A percentile compares a stretch with the other conserved stretches of the same genome.
Evolutionary conservation across 2,888 invertebrate species (phyloP).

Genomic region (Sarcophaga variegata): DNA sequence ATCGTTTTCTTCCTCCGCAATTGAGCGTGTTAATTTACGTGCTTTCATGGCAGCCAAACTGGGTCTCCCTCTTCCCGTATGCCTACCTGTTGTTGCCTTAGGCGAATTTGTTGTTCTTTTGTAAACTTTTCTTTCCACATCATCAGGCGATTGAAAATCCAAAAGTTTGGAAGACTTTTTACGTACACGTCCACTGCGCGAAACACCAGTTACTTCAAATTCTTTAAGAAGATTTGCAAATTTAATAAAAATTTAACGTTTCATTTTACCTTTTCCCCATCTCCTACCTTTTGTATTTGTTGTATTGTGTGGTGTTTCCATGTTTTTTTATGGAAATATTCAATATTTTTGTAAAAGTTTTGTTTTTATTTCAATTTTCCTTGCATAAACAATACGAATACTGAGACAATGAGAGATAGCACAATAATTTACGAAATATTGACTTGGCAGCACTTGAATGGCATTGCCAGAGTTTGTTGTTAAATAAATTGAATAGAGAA

Average conservation of each 20-base stretch:
- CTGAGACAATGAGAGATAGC: not conserved
- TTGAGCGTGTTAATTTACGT: slow-evolving; percentile 10
- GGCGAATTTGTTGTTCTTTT: slow-evolving; percentile 57
- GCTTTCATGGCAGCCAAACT: slow-evolving; percentile 71
- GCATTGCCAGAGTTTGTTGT: slow-evolving; percentile 10
- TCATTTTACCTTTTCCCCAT: not conserved
- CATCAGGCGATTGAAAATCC: slow-evolving; percentile 96
- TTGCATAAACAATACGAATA: slow-evolving; percentile 46
- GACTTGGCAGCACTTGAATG: slow-evolving; percentile 28
- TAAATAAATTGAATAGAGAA: not conserved
- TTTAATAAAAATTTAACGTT: too few species aligned
- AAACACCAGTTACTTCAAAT: slow-evolving; percentile 88
- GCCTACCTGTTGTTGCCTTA: slow-evolving; percentile 15
- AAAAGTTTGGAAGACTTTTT: slow-evolving; percentile 97
- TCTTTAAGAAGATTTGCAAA: slow-evolving; percentile 17
- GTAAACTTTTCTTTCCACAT: slow-evolving; percentile 83
- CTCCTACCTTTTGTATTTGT: slow-evolving; percentile 56
- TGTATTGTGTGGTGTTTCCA: slow-evolving; percentile 56
- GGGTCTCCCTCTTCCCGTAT: slow-evolving; percentile 66
- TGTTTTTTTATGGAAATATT: slow-evolving; percentile 30
- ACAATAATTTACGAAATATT: not conserved
- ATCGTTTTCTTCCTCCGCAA: slow-evolving; percentile 65
- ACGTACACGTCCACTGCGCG: slow-evolving; percentile 93
- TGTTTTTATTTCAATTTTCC: slow-evolving; percentile 53
- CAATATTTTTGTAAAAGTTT: slow-evolving; percentile 39